phyloP scores from a whole-genome alignment of 2,113 vertebrate species.

The Dryoscopus gambensis region DNA sequence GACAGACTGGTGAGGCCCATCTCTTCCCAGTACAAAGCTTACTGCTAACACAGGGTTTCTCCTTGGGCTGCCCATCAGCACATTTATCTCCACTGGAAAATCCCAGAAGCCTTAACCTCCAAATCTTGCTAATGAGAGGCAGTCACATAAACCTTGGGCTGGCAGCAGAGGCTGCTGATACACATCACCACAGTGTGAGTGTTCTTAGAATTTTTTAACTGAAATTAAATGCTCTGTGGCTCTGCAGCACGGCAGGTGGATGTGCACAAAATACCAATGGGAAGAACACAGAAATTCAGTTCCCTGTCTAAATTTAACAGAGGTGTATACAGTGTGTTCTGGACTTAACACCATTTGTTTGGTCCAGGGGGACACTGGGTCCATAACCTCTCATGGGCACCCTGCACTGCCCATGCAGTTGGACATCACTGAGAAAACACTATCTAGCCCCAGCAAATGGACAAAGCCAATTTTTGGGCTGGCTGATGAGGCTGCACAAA shows the following conservation, averaged over 20 bases:
- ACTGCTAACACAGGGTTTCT: background rate
- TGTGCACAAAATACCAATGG: background rate
- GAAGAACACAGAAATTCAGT: background rate
- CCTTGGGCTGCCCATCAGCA: background rate
- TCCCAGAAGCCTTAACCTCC: background rate
- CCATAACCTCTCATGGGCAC: rapidly evolving
- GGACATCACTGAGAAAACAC: background rate
- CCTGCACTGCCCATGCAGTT: background rate
- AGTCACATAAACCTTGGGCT: background rate
- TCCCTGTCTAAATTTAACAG: background rate
- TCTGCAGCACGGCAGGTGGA: background rate
- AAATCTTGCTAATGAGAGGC: background rate
- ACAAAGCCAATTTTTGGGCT: background rate
- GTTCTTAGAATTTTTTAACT: background rate
- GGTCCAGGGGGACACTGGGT: background rate
- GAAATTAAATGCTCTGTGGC: background rate
- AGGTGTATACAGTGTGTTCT: background rate
- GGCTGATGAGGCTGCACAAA: background rate
- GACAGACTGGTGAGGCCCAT: background rate
- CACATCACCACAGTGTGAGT: background rate
- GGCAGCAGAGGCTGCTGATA: background rate
- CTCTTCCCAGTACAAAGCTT: background rate
- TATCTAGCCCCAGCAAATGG: rapidly evolving
- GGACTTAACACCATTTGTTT: background rate
- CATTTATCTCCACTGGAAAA: background rate